Evolutionary conservation across 2,888 invertebrate species (phyloP).

Genomic region (Sarcophaga carnaria): DNA sequence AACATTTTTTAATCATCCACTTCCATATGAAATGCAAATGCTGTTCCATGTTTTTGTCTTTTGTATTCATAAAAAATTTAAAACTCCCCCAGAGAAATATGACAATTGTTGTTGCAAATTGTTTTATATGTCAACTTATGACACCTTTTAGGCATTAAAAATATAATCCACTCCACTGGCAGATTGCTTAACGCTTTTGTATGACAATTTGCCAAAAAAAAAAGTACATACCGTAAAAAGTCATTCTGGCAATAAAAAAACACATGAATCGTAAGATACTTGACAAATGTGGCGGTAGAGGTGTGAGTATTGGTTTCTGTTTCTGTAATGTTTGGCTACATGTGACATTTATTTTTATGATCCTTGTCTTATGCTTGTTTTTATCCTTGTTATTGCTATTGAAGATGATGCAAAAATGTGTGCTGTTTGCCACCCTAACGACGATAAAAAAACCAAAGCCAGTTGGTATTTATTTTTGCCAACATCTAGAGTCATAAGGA

Average conservation of each 20-base stretch:
- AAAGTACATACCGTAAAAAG: constrained; percentile 19
- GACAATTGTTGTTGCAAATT: constrained; percentile 67
- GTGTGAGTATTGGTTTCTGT: background rate
- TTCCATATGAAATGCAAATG: background rate
- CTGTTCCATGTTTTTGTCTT: background rate
- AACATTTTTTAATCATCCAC: background rate
- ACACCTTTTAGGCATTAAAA: constrained; percentile 51
- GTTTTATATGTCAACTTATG: constrained; percentile 62
- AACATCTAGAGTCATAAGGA: background rate
- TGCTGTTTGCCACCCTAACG: background rate
- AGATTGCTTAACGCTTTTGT: background rate
- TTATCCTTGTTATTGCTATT: constrained; percentile 29
- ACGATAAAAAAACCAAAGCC: constrained; percentile 22
- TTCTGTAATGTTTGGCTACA: constrained; percentile 69
- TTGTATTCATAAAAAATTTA: constrained; percentile 32
- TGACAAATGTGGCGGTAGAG: constrained; percentile 14
- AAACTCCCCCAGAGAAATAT: constrained; percentile 23
- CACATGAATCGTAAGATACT: constrained; percentile 8
- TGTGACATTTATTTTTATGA: constrained; percentile 76
- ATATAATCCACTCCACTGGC: background rate
- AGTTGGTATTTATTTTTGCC: constrained; percentile 68
- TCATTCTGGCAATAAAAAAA: constrained; percentile 60
- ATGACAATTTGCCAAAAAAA: constrained; percentile 58
- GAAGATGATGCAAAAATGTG: constrained; percentile 10
- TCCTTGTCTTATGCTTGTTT: constrained; percentile 37